These are phyloP conservation scores for Perca schrenkii DNA, from an alignment of 2,113 vertebrate genomes.

Conservation along the genomic window DNA sequence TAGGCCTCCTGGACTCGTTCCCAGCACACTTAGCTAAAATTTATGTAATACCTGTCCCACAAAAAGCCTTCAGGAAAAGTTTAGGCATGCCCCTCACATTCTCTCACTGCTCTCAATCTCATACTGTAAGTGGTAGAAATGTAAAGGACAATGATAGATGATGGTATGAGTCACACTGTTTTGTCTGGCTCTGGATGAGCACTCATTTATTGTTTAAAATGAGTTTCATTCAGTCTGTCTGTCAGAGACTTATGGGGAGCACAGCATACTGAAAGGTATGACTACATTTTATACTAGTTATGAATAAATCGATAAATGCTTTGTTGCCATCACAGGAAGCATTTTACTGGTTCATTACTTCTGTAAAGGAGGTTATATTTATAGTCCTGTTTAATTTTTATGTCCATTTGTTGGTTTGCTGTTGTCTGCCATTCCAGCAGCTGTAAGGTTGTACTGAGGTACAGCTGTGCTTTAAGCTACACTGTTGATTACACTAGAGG, in stretches of 20 bases:
- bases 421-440: neutral
- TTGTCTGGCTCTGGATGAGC: slow-evolving; percentile 12
- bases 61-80: slow-evolving; percentile 36
- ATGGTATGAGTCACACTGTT: slow-evolving; percentile 9
- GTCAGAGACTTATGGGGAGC: neutral
- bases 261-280: neutral
- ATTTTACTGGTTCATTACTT: slow-evolving; percentile 15
- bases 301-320: slow-evolving; percentile 11
- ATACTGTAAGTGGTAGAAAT: slow-evolving; percentile 32
- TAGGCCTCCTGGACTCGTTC: slow-evolving; percentile 26
- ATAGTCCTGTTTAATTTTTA: neutral
- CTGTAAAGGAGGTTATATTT: neutral
- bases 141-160: slow-evolving; percentile 31
- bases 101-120: neutral
- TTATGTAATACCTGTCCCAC: slow-evolving; percentile 39
- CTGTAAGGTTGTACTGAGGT: neutral
- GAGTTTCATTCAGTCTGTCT: neutral
- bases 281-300: slow-evolving; percentile 2
- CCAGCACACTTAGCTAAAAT: slow-evolving; percentile 31
- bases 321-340: neutral
- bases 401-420: neutral
- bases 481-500: neutral
- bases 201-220: slow-evolving; percentile 23
- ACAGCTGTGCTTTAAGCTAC: neutral
- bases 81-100: neutral